Percentiles rank a stretch among this genome's conserved stretches.
These are phyloP conservation scores for Chlorodrepanis virens DNA, from an alignment of 2,113 vertebrate species.

Conservation along the genomic window DNA sequence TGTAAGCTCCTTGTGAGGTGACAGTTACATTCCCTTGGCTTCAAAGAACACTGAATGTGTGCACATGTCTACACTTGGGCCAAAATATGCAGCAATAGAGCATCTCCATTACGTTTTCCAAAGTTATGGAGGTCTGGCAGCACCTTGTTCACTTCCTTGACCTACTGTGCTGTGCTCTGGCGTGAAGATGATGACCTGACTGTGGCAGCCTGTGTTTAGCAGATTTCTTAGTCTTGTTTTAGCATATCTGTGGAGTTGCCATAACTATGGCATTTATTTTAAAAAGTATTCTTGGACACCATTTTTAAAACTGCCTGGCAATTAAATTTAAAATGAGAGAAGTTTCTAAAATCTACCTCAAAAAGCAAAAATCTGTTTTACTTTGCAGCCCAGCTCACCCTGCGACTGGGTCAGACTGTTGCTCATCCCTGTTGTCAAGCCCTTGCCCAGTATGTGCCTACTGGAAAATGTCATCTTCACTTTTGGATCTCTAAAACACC, in stretches of 20 bases:
- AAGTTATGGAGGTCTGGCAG: not conserved
- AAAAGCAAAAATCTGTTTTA: not conserved
- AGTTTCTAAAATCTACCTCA: not conserved
- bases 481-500: not conserved
- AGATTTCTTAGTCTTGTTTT: not conserved
- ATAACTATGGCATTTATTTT: not conserved
- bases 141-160: not conserved
- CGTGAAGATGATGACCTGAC: rapidly evolving
- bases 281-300: not conserved
- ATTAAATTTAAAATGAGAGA: not conserved
- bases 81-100: not conserved
- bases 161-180: rapidly evolving
- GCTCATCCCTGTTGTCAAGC: rapidly evolving
- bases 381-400: not conserved
- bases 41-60: not conserved
- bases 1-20: not conserved
- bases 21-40: not conserved
- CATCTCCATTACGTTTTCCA: not conserved
- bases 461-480: not conserved
- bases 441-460: not conserved
- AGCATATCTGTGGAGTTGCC: not conserved
- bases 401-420: not conserved
- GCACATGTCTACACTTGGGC: rapidly evolving
- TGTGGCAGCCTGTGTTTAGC: not conserved
- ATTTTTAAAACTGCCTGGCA: not conserved